Evolutionary conservation across 1,140 invertebrate species (phyloP), one percentile per base, ranked within the genome.

Genomic region (Sipha flava): DNA sequence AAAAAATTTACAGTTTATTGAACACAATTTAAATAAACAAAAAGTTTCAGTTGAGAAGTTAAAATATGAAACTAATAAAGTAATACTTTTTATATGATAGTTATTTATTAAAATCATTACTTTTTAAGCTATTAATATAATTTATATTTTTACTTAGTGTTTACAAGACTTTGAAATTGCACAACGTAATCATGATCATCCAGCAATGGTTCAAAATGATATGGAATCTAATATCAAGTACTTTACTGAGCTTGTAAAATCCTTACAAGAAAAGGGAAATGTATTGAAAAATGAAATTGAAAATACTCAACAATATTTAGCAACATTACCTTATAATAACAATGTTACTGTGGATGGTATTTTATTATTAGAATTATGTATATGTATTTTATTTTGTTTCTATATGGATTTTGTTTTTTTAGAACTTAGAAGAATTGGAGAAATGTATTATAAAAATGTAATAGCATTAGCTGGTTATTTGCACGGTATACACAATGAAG

Each of bases 401-500:
- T 29, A 29, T 9, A 47, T 5, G 45, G n/a, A 31, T 7, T 29
- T n/a, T 70, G 79, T 66, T 21, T 31, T 73, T 81, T 66, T 89
- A 62, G 91, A 93, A 21, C 90, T 96, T 84, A 89, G 89, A 66
- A 91, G 93, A 77, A 77, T 77, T 1, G 73, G 73, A 18, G 73
- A 77, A 77, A 77, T 77, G 83, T 88, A 95, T 66, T 93, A 96
- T 83, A 93, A 95, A 84, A 92, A 92, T 4, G 91, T 96, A 81
- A 90, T 96, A 23, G 92, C 93, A 4, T 86, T 96, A 79, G 95
- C 95, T 64, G 94, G 93, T 0, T 90, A 92, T 73, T 84, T 96
- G 26, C 94, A 96, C 83, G 89, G 90, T 2, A 89, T 95, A 1
- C 94, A 96, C 85, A 86, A 86, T 84, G 85, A 87, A 81, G 87